phyloP scores from a whole-genome alignment of 2,888 invertebrate genomes.

The Sarcophaga carnaria region DNA sequence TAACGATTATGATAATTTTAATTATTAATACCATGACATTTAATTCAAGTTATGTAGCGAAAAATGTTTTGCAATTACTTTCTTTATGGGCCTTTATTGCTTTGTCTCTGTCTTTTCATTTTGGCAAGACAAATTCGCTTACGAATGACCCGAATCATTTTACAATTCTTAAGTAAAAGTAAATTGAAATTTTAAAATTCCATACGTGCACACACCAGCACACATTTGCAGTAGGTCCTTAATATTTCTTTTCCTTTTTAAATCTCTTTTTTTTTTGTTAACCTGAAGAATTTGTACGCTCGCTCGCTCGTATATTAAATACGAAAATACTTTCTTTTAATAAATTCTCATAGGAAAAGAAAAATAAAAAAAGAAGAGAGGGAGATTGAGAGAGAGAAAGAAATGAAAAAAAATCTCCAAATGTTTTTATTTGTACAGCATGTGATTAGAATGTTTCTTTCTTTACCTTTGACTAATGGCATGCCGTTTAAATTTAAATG shows the following conservation, averaged over 20 bases:
- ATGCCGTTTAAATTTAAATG: constrained; percentile 48
- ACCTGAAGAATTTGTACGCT: not conserved
- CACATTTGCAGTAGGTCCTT: constrained; percentile 10
- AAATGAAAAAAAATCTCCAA: not conserved
- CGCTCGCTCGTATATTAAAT: not conserved
- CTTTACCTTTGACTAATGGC: constrained; percentile 23
- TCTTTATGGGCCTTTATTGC: not conserved
- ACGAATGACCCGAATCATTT: not conserved
- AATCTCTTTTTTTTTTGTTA: not conserved
- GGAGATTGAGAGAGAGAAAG: too few relatives aligned
- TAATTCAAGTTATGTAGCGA: not conserved
- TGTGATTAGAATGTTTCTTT: constrained; percentile 12
- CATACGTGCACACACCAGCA: not conserved
- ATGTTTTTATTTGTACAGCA: not conserved
- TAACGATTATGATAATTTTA: not conserved
- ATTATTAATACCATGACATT: not conserved
- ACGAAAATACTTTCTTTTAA: not conserved
- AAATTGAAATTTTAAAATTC: constrained; percentile 51
- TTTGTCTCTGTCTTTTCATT: not conserved
- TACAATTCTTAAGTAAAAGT: constrained; percentile 29
- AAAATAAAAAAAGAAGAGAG: too few relatives aligned
- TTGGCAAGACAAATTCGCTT: not conserved
- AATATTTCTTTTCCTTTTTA: constrained; percentile 8
- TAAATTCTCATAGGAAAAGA: not conserved
- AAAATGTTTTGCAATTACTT: not conserved